Evolutionary conservation across 2,797 vertebrate genomes (phyloP), one percentile per base, ranked within the genome.

Genomic region (Siniperca undulata): DNA sequence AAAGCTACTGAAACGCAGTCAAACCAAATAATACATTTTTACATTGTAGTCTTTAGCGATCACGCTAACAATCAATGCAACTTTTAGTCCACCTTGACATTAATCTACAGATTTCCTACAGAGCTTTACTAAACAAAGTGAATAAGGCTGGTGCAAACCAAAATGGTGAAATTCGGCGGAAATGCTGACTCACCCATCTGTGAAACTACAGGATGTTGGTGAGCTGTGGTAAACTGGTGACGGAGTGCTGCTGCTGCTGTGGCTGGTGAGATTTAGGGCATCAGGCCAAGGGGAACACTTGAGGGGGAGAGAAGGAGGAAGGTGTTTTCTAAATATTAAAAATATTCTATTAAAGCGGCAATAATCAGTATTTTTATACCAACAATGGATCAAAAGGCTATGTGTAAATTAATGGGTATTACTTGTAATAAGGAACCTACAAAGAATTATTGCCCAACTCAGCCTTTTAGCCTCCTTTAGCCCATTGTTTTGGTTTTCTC

Each of bases 231-330:
- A 98, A 88, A 96, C 96, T 3, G 97, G 97, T 65, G 97, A 97
- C 0, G 97, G 96, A 77, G 95, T 94, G 70, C 91, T 97, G 80
- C 94, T 97, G 55, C 85, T 90, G 84, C 89, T 92, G 84, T 80
- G 64, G 65, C 7, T 78, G 86, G 94, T 97, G 86, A 97, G 92
- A 91, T 95, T 97, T 13, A 97, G 90, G 70, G 96, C 88, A 40
- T 99, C 97, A 1, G 98, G 97, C 98, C 98, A 99, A 0, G 97
- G 98, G 30, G 97, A 98, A 75, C 98, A 98, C 98, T 99, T 22
- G 34, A 83, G 22, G 46, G 13, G 66, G 19, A 73, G 16, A 62
- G 48, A 62, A 38, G 22, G n/a, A 44, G 22, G 2, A 52, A 17
- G 20, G 16, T 2, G 10, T 46, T 59, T 30, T 19, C 13, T 52